phyloP scores from a whole-genome alignment of 2,113 vertebrate species.

The Scalopus aquaticus region DNA sequence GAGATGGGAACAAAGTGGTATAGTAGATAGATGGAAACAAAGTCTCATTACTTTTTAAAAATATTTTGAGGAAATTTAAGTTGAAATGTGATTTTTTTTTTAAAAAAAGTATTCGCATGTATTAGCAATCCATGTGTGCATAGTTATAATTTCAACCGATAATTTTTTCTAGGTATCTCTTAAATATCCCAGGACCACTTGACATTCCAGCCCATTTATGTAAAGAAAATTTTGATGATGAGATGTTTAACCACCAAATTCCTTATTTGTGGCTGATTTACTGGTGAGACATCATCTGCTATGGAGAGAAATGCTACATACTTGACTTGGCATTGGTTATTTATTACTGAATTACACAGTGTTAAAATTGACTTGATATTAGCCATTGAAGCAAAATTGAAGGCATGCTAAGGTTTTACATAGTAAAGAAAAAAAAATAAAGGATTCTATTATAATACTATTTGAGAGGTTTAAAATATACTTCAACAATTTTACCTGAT shows the following conservation, averaged over 20 bases:
- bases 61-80: slow-evolving; percentile 8
- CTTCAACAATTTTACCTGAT: slow-evolving; percentile 34
- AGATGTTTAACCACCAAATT: slow-evolving; percentile 88
- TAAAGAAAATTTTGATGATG: slow-evolving; percentile 88
- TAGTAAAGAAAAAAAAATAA: slow-evolving; percentile 38
- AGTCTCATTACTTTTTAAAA: slow-evolving; percentile 22
- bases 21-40: neutral
- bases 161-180: slow-evolving; percentile 87
- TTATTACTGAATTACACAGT: slow-evolving; percentile 35
- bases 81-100: slow-evolving; percentile 20
- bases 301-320: slow-evolving; percentile 56
- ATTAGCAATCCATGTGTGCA: neutral
- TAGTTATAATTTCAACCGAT: slow-evolving; percentile 44
- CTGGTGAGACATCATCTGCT: slow-evolving; percentile 88
- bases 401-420: slow-evolving; percentile 24
- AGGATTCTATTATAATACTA: slow-evolving; percentile 40
- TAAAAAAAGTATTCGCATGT: neutral
- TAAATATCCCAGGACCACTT: slow-evolving; percentile 90
- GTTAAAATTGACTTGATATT: slow-evolving; percentile 46
- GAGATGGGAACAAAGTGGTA: neutral
- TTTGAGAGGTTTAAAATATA: slow-evolving; percentile 46
- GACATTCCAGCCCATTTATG: slow-evolving; percentile 86
- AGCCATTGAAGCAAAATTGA: slow-evolving; percentile 53
- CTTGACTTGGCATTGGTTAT: neutral
- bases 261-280: slow-evolving; percentile 94